Evolutionary conservation across 2,797 vertebrate species (phyloP).

Genomic region (Heteromormyrus szaboi): DNA sequence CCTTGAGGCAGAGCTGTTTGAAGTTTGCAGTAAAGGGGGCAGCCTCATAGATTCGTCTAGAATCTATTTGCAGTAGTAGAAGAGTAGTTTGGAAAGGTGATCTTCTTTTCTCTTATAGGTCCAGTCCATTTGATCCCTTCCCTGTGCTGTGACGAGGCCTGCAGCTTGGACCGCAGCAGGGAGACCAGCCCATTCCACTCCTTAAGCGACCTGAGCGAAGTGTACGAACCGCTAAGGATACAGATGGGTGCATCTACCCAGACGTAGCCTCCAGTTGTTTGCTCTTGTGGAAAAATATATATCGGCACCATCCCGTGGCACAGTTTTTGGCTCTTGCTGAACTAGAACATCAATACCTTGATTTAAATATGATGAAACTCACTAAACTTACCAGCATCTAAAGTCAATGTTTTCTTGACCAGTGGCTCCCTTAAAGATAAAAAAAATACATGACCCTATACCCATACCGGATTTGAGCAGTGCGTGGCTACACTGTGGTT

Average conservation of each 20-base stretch:
- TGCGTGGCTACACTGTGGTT: neutral
- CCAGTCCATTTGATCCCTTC: conserved; percentile 81
- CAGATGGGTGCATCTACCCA: neutral
- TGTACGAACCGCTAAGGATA: conserved; percentile 55
- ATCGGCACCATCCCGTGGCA: neutral
- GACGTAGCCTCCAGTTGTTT: neutral
- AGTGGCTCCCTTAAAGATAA: neutral
- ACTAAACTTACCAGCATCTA: neutral
- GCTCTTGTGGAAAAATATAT: neutral
- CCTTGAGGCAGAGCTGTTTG: neutral
- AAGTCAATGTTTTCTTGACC: neutral
- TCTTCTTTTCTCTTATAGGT: conserved; percentile 51
- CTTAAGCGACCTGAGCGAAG: conserved; percentile 62
- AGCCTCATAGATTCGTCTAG: no score
- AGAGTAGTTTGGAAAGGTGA: neutral
- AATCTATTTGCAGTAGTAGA: neutral
- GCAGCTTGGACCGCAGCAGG: conserved; percentile 58
- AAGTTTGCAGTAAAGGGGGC: neutral
- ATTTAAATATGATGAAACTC: neutral
- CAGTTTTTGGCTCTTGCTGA: neutral
- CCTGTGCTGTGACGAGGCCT: conserved; percentile 77
- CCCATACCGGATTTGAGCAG: neutral
- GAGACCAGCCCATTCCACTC: conserved; percentile 68
- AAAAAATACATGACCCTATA: neutral
- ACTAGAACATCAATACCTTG: neutral